Evolutionary conservation across 2,888 invertebrate genomes (phyloP).

Genomic region (Tenodera sinensis): DNA sequence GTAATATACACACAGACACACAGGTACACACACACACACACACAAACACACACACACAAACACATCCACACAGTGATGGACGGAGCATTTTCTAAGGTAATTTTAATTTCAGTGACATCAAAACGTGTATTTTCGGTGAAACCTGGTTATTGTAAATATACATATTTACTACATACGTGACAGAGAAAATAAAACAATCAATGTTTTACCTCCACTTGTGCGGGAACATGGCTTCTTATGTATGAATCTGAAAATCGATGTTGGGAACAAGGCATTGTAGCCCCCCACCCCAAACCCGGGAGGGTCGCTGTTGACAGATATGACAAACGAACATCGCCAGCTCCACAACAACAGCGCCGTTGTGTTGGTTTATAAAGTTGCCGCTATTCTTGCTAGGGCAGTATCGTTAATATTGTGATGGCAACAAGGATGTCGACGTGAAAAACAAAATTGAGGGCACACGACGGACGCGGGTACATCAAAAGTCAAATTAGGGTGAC

Average conservation of each 20-base stretch:
- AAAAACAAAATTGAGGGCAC: conserved; percentile 5
- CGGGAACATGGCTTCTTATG: not conserved
- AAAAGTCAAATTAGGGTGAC: conserved; percentile 28
- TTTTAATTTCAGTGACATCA: too few species aligned
- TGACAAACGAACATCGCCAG: conserved; percentile 22
- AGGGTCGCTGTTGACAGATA: conserved; percentile 17
- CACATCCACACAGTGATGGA: too few species aligned
- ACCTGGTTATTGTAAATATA: too few species aligned
- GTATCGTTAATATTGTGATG: conserved; percentile 16
- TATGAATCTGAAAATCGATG: not conserved
- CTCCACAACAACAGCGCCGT: not conserved
- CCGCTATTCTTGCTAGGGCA: not conserved
- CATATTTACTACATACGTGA: too few species aligned
- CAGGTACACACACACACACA: too few species aligned
- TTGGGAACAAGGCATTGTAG: not conserved
- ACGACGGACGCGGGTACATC: conserved; percentile 12
- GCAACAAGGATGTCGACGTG: not conserved
- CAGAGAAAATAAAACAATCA: too few species aligned
- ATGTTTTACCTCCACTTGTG: too few species aligned
- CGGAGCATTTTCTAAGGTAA: too few species aligned
- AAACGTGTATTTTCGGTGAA: too few species aligned
- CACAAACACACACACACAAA: too few species aligned
- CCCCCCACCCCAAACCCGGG: too few species aligned
- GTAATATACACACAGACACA: too few species aligned
- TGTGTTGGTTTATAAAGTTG: conserved; percentile 15